A percentile compares a stretch with the other conserved stretches of the same genome.
phyloP scores from a whole-genome alignment of 2,797 vertebrate genomes.

The Acanthurus lineatus region DNA sequence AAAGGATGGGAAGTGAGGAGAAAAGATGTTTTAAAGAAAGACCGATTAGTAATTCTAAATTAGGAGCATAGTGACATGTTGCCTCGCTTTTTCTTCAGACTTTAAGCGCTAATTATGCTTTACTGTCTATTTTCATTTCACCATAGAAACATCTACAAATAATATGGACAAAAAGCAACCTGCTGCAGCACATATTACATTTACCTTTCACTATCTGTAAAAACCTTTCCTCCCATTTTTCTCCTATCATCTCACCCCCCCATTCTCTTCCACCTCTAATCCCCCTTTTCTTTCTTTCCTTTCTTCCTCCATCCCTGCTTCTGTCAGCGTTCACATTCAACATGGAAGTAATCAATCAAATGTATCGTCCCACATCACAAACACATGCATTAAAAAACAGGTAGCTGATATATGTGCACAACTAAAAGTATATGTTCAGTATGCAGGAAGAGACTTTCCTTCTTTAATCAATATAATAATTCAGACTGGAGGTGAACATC shows the following conservation, averaged over 20 bases:
- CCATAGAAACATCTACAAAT: not conserved
- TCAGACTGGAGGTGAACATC: slow-evolving; percentile 29
- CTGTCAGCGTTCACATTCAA: slow-evolving; percentile 17
- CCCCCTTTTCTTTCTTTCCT: not conserved
- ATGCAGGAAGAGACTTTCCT: not conserved
- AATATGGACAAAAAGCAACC: not conserved
- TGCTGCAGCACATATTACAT: slow-evolving; percentile 43
- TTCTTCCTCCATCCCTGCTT: not conserved
- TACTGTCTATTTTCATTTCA: not conserved
- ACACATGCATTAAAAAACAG: slow-evolving; percentile 19
- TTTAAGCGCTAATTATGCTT: not conserved
- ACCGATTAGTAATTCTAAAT: not conserved
- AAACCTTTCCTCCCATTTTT: not conserved
- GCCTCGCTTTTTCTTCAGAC: not conserved
- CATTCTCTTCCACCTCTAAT: not conserved
- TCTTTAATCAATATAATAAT: slow-evolving; percentile 40
- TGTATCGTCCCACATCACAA: not conserved
- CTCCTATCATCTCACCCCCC: not conserved
- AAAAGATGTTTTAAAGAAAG: not conserved
- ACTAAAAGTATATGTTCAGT: slow-evolving; percentile 15
- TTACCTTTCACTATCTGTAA: slow-evolving; percentile 25
- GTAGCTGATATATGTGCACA: not conserved
- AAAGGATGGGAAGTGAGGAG: not conserved
- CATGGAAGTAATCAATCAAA: slow-evolving; percentile 31
- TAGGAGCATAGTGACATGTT: not conserved